These are phyloP conservation scores for Cavia porcellus DNA, from an alignment of 2,113 vertebrate species.

Conservation along the genomic window DNA sequence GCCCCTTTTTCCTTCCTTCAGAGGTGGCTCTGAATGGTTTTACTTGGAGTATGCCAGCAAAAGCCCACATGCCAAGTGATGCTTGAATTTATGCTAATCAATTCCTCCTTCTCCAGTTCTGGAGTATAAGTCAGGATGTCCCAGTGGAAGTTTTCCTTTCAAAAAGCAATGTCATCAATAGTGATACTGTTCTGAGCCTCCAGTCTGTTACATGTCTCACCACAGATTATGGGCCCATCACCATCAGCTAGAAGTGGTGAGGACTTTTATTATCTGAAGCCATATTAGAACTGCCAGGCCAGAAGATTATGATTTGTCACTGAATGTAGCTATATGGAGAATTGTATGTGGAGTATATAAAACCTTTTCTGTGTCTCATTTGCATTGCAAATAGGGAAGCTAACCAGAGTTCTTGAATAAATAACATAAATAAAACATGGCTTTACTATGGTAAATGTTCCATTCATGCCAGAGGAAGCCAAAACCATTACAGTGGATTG, in stretches of 20 bases:
- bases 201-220: not conserved
- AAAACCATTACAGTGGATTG: not conserved
- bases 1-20: not conserved
- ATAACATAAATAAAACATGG: constrained; percentile 77
- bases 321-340: constrained; percentile 15
- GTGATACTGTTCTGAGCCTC: constrained; percentile 30
- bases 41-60: not conserved
- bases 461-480: constrained; percentile 56
- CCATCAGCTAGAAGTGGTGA: constrained; percentile 32
- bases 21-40: not conserved
- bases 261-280: constrained; percentile 65
- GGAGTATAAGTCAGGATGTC: not conserved
- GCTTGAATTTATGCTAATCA: not conserved
- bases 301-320: constrained; percentile 61
- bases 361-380: constrained; percentile 70
- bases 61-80: not conserved
- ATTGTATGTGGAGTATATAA: constrained; percentile 50
- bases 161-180: not conserved
- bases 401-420: constrained; percentile 63
- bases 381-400: constrained; percentile 77
- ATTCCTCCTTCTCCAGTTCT: not conserved
- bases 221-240: not conserved
- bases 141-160: not conserved
- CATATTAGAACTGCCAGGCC: constrained; percentile 38
- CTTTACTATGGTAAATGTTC: constrained; percentile 57